phyloP scores from a whole-genome alignment of 2,113 vertebrate species.

The Myrmophylax atrothorax region DNA sequence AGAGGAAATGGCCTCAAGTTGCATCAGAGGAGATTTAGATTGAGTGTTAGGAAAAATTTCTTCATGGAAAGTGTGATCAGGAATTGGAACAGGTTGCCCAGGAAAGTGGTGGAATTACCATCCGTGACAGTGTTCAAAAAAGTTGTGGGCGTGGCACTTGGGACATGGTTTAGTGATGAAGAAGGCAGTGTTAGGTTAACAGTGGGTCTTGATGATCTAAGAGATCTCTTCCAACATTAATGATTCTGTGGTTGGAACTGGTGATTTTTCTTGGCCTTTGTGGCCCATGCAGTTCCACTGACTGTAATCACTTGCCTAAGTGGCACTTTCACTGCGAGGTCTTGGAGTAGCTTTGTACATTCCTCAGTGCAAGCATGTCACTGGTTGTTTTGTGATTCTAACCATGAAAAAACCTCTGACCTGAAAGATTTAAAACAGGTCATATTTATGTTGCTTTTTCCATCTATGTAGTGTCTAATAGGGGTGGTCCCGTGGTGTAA shows the following conservation, averaged over 20 bases:
- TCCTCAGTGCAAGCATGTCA: background rate
- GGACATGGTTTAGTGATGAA: background rate
- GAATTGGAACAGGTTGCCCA: background rate
- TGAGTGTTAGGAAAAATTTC: background rate
- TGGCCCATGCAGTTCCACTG: background rate
- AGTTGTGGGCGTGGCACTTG: background rate
- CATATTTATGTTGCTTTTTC: background rate
- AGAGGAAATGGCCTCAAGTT: background rate
- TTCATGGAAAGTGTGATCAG: background rate
- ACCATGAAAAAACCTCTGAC: background rate
- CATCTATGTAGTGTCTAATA: background rate
- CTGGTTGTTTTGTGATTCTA: background rate
- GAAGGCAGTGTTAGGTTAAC: background rate
- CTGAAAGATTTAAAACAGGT: background rate
- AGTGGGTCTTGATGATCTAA: background rate
- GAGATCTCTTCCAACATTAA: background rate
- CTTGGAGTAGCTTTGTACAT: accelerated
- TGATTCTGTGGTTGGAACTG: background rate
- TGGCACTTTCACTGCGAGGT: background rate
- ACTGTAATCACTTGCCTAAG: background rate
- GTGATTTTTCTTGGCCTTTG: background rate
- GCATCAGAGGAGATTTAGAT: background rate
- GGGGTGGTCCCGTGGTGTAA: too few relatives aligned
- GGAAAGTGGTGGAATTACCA: background rate
- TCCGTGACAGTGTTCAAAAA: background rate